A percentile compares a stretch with the other conserved stretches of the same genome.
Conservation (phyloP, 2,888 invertebrate species). For the Dynastes hyllus region DNA sequence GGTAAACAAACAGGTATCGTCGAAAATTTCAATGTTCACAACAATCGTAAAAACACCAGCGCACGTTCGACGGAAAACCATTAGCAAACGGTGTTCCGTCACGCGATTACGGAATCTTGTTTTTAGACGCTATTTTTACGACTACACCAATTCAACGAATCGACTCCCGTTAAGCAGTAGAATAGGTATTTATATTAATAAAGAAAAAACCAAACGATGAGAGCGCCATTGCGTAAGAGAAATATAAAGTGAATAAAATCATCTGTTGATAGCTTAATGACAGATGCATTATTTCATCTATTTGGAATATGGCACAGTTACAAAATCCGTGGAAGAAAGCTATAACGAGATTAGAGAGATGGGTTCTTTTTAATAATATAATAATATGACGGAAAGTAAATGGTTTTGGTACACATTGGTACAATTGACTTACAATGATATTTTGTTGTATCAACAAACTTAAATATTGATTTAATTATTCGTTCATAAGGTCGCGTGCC, state of each 20-base stretch:
- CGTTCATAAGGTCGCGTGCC: no score
- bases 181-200: neutral
- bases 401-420: no score
- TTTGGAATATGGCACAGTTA: neutral
- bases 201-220: neutral
- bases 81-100: neutral
- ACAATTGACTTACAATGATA: no score
- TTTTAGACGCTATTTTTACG: neutral
- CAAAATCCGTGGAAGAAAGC: neutral
- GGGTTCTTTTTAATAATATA: no score
- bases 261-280: neutral
- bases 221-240: neutral
- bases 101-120: neutral
- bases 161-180: neutral
- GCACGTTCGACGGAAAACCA: no score
- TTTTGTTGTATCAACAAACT: no score
- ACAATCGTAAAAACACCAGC: no score
- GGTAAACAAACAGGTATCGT: no score
- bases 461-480: no score
- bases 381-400: no score
- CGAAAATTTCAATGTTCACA: no score
- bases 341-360: neutral
- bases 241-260: neutral
- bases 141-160: neutral
- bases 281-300: neutral